A percentile compares a stretch with the other conserved stretches of the same genome.
Evolutionary conservation across 2,113 vertebrate species (phyloP).

Genomic region (Camelus dromedarius): DNA sequence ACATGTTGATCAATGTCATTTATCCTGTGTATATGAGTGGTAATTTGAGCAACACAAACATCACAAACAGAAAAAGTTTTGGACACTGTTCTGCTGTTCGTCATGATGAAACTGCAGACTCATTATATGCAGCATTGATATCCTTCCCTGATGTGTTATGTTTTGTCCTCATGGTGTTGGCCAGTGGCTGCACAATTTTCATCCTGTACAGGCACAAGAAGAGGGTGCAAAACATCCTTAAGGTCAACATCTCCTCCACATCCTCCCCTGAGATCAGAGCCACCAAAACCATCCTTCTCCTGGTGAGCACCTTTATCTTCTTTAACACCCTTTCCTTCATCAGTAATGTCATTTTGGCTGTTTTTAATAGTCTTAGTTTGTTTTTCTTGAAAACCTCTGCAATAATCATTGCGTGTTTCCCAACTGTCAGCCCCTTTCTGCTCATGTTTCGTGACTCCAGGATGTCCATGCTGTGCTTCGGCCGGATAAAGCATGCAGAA

Average conservation of each 20-base stretch:
- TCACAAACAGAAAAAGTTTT: background rate
- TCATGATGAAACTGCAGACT: rapidly evolving
- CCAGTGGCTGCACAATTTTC: background rate
- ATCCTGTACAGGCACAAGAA: background rate
- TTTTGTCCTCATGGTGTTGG: background rate
- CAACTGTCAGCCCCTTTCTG: background rate
- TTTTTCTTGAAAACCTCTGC: rapidly evolving
- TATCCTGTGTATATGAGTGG: background rate
- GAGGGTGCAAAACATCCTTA: background rate
- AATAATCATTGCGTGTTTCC: background rate
- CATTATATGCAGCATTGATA: background rate
- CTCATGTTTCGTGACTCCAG: background rate
- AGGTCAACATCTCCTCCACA: rapidly evolving
- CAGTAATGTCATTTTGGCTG: background rate
- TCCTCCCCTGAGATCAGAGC: background rate
- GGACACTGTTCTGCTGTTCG: background rate
- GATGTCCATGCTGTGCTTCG: background rate
- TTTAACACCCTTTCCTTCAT: background rate
- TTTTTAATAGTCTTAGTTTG: background rate
- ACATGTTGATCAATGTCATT: background rate
- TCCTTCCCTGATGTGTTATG: background rate
- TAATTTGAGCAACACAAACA: background rate
- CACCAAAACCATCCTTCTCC: background rate
- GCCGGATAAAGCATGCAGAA: background rate
- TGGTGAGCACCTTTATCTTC: background rate